Percentiles rank a stretch among this genome's conserved stretches.
These are phyloP conservation scores for Nothobranchius kuhntae DNA, from an alignment of 2,113 vertebrate genomes.

Conservation along the genomic window DNA sequence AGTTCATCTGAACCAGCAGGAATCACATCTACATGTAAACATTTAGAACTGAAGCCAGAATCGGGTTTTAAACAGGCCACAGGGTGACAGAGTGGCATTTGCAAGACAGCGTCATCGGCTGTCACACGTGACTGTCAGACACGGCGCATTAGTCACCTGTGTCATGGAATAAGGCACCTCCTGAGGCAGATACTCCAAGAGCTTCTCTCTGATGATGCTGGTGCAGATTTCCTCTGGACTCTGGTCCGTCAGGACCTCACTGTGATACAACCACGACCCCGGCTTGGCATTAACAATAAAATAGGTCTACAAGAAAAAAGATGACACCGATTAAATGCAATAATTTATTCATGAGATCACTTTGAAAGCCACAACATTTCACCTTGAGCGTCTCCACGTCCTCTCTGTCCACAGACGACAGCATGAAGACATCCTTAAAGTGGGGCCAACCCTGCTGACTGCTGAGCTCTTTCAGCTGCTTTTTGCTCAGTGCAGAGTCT, in stretches of 20 bases:
- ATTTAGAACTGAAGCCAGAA: background rate
- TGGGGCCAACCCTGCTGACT: slow-evolving; percentile 83
- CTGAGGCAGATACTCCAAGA: slow-evolving; percentile 88
- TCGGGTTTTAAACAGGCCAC: background rate
- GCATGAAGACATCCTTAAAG: slow-evolving; percentile 96
- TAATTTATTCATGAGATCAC: background rate
- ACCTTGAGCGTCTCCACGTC: slow-evolving; percentile 92
- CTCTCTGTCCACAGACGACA: slow-evolving; percentile 84
- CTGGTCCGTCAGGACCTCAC: slow-evolving; percentile 89
- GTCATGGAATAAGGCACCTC: slow-evolving; percentile 89
- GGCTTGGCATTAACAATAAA: slow-evolving; percentile 85
- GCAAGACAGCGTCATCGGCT: slow-evolving; percentile 1
- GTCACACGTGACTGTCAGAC: background rate
- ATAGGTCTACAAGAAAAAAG: slow-evolving; percentile 79
- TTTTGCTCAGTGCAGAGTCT: slow-evolving; percentile 44
- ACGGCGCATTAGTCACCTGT: slow-evolving; percentile 80
- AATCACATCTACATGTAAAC: background rate
- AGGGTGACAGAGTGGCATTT: slow-evolving; percentile 1
- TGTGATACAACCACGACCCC: slow-evolving; percentile 92
- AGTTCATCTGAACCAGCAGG: too few relatives aligned
- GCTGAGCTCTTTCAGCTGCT: slow-evolving; percentile 59
- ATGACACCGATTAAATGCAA: background rate
- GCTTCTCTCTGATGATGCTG: slow-evolving; percentile 88
- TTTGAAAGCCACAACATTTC: background rate
- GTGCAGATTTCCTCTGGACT: slow-evolving; percentile 86